Evolutionary conservation across 2,888 invertebrate genomes (phyloP), one percentile per base, ranked within the genome.

Genomic region (Archips crataeganus): DNA sequence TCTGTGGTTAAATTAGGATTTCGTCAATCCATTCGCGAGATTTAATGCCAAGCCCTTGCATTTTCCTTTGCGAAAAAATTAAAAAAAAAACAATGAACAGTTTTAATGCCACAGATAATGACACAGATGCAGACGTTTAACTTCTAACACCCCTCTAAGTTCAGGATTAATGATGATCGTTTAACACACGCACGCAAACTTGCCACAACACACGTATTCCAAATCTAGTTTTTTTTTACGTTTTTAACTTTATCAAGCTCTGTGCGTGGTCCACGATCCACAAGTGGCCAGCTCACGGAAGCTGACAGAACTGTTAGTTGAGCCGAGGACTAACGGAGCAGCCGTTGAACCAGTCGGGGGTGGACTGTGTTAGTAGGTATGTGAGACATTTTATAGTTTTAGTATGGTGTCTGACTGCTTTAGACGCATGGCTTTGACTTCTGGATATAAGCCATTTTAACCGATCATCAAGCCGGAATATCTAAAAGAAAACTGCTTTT

Each of bases 281-380:
- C 74, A 61, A 65, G 64, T 65, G 60, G 32, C 65, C 51, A 63
- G 15, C 69, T 51, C 65, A 45, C 51, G 74, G 70, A 69, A 70
- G 74, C 74, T 70, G 69, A 57, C 57, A 64, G 64, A 73, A 73
- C 73, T 74, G 74, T 74, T 74, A 74, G 69, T 45, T 51, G 54
- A 64, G 59, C 32, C 45, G 68, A 59, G 49, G 32, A 23, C 42
- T 74, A 74, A 74, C 74, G 74, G 74, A 32, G 45, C 73, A 42
- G 68, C 69, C 60, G 69, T 59, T 60, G 3, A 45, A 74, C 74
- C 74, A 74, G 74, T 70, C 57, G 47, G 62, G 71, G 71, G 72
- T 65, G 70, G 42, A 54, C 34, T 3, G 47, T 70, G 73, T 65
- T 74, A 74, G 60, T 51, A 23, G 23, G 23, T 42, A 51, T 23